Evolutionary conservation across 2,113 vertebrate genomes (phyloP).

Genomic region (Stomatorhinus ivindoensis): DNA sequence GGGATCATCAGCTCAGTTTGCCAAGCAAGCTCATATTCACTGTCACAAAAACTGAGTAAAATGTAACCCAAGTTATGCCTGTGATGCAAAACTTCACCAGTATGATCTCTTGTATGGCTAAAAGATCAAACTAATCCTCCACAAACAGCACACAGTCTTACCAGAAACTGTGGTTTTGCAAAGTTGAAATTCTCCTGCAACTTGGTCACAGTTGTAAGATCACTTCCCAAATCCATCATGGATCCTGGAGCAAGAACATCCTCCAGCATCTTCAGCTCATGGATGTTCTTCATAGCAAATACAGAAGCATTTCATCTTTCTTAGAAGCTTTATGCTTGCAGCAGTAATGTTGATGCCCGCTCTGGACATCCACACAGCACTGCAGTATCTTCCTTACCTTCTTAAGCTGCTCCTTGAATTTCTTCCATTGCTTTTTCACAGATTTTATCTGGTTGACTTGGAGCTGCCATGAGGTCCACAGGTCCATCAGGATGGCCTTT

Average conservation of each 20-base stretch:
- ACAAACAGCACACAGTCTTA: conserved; percentile 40
- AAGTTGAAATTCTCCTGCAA: conserved; percentile 63
- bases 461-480: conserved; percentile 63
- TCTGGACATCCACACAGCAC: background rate
- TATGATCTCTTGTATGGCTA: background rate
- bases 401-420: conserved; percentile 69
- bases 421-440: conserved; percentile 57
- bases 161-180: conserved; percentile 70
- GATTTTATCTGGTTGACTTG: conserved; percentile 56
- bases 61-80: background rate
- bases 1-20: background rate
- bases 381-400: conserved; percentile 49
- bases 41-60: background rate
- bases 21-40: background rate
- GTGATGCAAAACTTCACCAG: background rate
- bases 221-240: conserved; percentile 63
- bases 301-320: background rate
- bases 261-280: conserved; percentile 58
- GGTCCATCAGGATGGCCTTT: conserved; percentile 56
- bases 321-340: background rate
- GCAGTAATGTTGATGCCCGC: background rate
- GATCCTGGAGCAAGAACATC: conserved; percentile 52
- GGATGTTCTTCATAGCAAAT: conserved; percentile 51
- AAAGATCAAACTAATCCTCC: background rate
- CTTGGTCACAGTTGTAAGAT: conserved; percentile 49